Evolutionary conservation across 2,797 vertebrate genomes (phyloP), one percentile per base, ranked within the genome.

Genomic region (Nyctibius grandis): DNA sequence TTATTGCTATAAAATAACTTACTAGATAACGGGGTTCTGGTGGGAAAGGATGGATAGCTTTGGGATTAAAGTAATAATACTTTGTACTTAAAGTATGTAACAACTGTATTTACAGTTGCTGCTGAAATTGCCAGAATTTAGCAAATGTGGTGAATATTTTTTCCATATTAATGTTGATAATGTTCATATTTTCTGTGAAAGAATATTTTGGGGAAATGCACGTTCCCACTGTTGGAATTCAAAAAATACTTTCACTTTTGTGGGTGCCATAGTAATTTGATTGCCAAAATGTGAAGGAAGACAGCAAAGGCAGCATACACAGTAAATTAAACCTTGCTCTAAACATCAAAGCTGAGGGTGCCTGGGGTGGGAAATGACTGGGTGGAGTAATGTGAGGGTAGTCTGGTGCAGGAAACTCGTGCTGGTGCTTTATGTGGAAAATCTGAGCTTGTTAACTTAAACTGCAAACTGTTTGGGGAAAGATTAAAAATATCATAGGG

Each of bases 391-490:
- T 6, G 16, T 34, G 82, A 69, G 83, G 65, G 48, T 45, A 23
- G 51, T n/a, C 40, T 95, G 82, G 59, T 89, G 83, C 88, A 96
- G 89, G 81, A 68, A 82, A 69, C 88, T 85, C 29, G 10, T 91
- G 94, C 79, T 81, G 42, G 4, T 93, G 88, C 54, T 92, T 54
- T 74, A 47, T 89, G 63, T 91, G 96, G 96, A 97, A 96, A 96
- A 69, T 94, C 85, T 95, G 95, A 94, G 59, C 10, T 76, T 67
- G 29, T 85, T 84, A 64, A 38, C 25, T 90, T 90, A 33, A 87
- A n/a, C 70, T 53, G 67, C 57, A 61, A 47, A 21, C 50, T 72
- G 60, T 78, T 91, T 57, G 29, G 57, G 60, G 47, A 65, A 67
- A 21, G 67, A 42, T 82, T 90, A 91, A 93, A 95, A 93, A 94